Base-by-base conservation (phyloP, 2,797 vertebrate species). In the Craterocephalus amniculus region DNA sequence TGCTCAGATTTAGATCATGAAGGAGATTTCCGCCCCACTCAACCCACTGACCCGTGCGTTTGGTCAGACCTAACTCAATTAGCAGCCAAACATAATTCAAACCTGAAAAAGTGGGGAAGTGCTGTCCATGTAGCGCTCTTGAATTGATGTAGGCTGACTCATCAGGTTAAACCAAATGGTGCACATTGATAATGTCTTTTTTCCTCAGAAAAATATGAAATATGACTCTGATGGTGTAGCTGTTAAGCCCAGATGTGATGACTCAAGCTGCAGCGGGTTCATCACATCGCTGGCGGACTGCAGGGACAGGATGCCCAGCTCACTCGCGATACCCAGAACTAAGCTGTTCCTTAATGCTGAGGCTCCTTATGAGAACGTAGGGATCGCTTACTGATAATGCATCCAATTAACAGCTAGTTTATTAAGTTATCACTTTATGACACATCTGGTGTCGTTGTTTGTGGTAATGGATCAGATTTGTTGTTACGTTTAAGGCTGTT, bases 11-110 rank as follows among this genome's bases (percentile, higher is more conserved):
- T 63, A 51, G 10, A 36, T 24, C 43, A 70, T 5, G 14, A 51
- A 20, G 34, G n/a, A 9, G 22, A 26, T 58, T 57, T 31, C 12
- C 34, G 52, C 10, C 35, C 18, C 32, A 59, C n/a, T 2, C 45
- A 72, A 63, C 43, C 10, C 6, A 27, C 27, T 58, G 32, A 70
- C 58, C 43, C 57, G 3, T 6, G 5, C 11, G 29, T 60, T 58
- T 57, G 27, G 13, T 27, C 14, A 29, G 62, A 58, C 22, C 14
- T 32, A 67, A 27, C 29, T n/a, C 40, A 26, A 26, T 20, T 6
- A 29, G 54, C 31, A 58, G 36, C 45, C 6, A 29, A 45, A 63
- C 7, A 32, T 63, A 13, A 24, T 62, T 2, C 43, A 24, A 73
- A 56, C 27, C 27, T 11, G 20, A 29, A 57, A 13, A 26, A 12